These are phyloP conservation scores for Olivierus martensii DNA, from an alignment of 1,140 invertebrate genomes.

Conservation along the genomic window DNA sequence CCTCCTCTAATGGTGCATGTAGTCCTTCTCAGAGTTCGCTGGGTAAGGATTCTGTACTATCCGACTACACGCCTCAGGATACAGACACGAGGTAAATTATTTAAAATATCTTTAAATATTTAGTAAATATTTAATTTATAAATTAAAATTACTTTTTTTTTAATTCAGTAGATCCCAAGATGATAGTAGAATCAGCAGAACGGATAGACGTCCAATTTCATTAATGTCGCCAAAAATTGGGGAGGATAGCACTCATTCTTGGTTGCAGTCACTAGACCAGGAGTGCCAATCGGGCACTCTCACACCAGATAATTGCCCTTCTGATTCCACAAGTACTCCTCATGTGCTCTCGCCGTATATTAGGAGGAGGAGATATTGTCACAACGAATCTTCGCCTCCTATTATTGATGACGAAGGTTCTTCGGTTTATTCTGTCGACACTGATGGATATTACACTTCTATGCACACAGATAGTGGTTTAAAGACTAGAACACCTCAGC, in stretches of 20 bases:
- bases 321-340: constrained; percentile 20
- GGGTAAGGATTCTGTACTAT: constrained; percentile 23
- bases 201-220: too few relatives aligned
- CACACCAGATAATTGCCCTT: constrained; percentile 8
- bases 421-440: constrained; percentile 88
- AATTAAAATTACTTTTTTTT: too few relatives aligned
- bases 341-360: constrained; percentile 15
- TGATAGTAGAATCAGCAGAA: too few relatives aligned
- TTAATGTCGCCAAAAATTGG: too few relatives aligned
- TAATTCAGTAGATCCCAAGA: too few relatives aligned
- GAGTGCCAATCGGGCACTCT: constrained; percentile 4
- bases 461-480: constrained; percentile 91
- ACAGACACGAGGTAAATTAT: constrained; percentile 8
- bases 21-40: constrained; percentile 19
- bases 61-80: constrained; percentile 13
- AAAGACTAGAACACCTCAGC: constrained; percentile 42
- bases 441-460: constrained; percentile 93
- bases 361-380: background rate
- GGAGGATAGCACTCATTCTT: too few relatives aligned
- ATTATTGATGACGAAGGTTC: constrained; percentile 72
- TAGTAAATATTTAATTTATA: too few relatives aligned
- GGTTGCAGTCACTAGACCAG: constrained; percentile 15
- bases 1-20: background rate
- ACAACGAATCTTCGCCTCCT: background rate
- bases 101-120: background rate